These are phyloP conservation scores for Pseudomyrmex dendroicus DNA, from an alignment of 1,140 invertebrate species.

Conservation along the genomic window DNA sequence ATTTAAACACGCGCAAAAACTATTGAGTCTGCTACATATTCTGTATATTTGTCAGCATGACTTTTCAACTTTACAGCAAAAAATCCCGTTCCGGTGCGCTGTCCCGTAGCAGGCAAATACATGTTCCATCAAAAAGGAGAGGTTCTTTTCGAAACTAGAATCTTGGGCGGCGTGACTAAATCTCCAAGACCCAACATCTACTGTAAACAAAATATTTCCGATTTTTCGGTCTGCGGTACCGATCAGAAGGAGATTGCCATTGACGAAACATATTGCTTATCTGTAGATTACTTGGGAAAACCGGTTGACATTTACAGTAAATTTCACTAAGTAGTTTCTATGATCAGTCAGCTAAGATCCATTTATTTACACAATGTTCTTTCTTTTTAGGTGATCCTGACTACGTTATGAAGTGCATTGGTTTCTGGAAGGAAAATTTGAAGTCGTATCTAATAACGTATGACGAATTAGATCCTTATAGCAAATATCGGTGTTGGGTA, in stretches of 20 bases:
- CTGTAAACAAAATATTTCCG: constrained; percentile 97
- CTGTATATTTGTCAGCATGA: not conserved
- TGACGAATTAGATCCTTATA: constrained; percentile 97
- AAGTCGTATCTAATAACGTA: constrained; percentile 98
- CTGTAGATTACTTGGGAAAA: constrained; percentile 96
- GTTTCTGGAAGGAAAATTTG: constrained; percentile 99
- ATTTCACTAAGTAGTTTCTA: constrained; percentile 61
- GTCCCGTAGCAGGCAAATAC: constrained; percentile 98
- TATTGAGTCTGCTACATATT: not conserved
- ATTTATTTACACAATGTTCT: constrained; percentile 1
- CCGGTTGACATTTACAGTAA: constrained; percentile 97
- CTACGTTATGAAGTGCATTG: constrained; percentile 98
- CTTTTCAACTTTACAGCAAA: constrained; percentile 87
- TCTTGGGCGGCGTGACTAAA: constrained; percentile 96
- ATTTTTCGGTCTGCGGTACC: constrained; percentile 96
- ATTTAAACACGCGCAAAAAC: constrained; percentile 57
- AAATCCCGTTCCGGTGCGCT: constrained; percentile 96
- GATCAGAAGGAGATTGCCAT: constrained; percentile 97
- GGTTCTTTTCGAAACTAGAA: constrained; percentile 95
- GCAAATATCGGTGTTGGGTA: constrained; percentile 98
- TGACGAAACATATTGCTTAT: constrained; percentile 97
- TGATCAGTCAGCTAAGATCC: constrained; percentile 2
- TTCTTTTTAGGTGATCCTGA: constrained; percentile 92
- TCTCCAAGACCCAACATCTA: constrained; percentile 96
- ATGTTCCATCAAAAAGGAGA: constrained; percentile 96